Evolutionary conservation across 2,113 vertebrate genomes (phyloP), one percentile per base, ranked within the genome.

Genomic region (Lutjanus erythropterus): DNA sequence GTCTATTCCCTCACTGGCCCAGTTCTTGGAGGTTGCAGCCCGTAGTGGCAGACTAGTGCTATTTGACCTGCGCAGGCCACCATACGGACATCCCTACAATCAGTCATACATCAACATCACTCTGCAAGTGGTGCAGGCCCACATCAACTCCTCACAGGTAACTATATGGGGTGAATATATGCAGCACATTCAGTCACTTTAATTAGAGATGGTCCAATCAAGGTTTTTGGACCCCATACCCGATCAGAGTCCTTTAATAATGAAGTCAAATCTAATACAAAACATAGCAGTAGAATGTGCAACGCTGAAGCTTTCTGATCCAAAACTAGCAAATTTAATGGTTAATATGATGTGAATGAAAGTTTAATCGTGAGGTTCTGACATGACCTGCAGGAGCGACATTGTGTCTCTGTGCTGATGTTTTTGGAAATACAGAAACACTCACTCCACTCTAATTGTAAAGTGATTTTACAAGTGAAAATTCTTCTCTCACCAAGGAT

Each of bases 61-160:
- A 79, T 97, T 98, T 77, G 97, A 98, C 87, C 95, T 98, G 81
- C 94, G 91, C 84, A 91, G 92, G 41, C 97, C 97, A n/a, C 96
- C 96, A 10, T 71, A 64, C 11, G 91, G 88, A 15, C 97, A 97
- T 44, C 97, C 97, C 0, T 96, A 96, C 92, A 91, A 93, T 33
- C 74, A 95, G 39, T 87, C 68, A 0, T 97, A 96, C 94, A 91
- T 97, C 84, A 92, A 91, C 56, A 90, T 86, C 84, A 94, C 94
- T 0, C 86, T 97, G 73, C 92, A 96, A 15, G 95, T 96, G 79
- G 87, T 97, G 33, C 91, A 92, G 67, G 84, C 93, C 0, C 86
- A 86, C 71, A 96, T 97, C 64, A 95, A 95, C 88, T 96, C 95
- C 18, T 94, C 94, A 44, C 94, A 97, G 97, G 97, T 86, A 60